These are phyloP conservation scores for Ophiothrix spiculata DNA, from an alignment of 35 echinoderm and acorn worm genomes.

Conservation along the genomic window DNA sequence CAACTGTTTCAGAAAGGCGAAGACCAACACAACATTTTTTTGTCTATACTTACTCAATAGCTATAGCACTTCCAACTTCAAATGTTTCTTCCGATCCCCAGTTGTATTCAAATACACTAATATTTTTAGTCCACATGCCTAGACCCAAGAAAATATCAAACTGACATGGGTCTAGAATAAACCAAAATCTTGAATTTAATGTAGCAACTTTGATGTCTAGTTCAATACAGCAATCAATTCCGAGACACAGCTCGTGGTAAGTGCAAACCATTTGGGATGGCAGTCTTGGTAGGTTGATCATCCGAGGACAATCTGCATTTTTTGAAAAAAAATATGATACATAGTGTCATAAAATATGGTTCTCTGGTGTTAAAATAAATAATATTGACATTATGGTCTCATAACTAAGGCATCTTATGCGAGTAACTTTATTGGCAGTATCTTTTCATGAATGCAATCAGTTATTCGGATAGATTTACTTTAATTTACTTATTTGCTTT, in stretches of 20 bases:
- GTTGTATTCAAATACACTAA: background rate
- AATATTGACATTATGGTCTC: too few relatives aligned
- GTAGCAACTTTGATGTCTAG: background rate
- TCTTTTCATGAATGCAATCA: too few relatives aligned
- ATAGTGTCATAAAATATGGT: too few relatives aligned
- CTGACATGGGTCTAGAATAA: constrained; percentile 24
- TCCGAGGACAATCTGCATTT: constrained; percentile 9
- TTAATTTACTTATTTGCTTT: too few relatives aligned
- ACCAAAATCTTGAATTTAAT: background rate
- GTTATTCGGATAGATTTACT: too few relatives aligned
- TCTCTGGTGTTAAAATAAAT: too few relatives aligned
- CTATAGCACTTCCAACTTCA: background rate
- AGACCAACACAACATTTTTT: too few relatives aligned
- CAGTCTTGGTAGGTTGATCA: background rate
- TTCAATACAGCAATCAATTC: constrained; percentile 26
- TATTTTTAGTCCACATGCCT: constrained; percentile 4
- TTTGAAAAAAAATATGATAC: background rate
- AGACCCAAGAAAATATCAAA: background rate
- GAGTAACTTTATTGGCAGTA: too few relatives aligned
- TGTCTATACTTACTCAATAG: background rate
- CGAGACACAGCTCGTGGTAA: background rate
- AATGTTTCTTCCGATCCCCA: background rate
- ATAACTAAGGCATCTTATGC: too few relatives aligned
- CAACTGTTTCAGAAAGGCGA: too few relatives aligned
- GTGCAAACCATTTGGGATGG: constrained; percentile 7